Base-by-base conservation (phyloP, 2,113 vertebrate species). In the Tetrax tetrax region DNA sequence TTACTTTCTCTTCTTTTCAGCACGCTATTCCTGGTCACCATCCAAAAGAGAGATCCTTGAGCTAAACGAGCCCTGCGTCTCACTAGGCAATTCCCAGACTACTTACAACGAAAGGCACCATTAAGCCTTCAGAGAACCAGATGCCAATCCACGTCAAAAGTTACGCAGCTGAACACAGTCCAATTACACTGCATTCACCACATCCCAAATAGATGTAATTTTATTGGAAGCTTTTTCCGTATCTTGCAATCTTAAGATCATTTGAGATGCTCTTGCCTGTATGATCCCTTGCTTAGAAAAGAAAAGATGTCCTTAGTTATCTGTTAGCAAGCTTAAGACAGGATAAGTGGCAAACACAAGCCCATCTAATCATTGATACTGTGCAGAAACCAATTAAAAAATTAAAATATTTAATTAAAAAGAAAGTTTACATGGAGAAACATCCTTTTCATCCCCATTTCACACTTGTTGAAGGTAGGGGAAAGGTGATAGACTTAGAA, bases 91-190 rank as follows among this genome's bases (percentile, higher is more conserved):
- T 83, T 95, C 87, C 83, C 80, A 60, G 53, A 66, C 78, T 81
- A 66, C 69, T 91, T 78, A 35, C 23, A 95, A 97, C 94, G 94
- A 96, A 92, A 96, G 74, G 87, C 80, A 89, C 77, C 77, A 92
- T 90, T 92, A 95, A 91, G 51, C 87, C 69, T 89, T 89, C 80
- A 91, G 74, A 94, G 64, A 80, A 72, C 31, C 86, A 92, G 93
- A 89, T 66, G 69, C 60, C 87, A 92, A 75, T 38, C 89, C 87
- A 56, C 38, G 81, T 78, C 91, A 89, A 45, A 85, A 87, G 89
- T 77, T 56, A 74, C 27, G 15, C 69, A 60, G 64, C 47, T 93
- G 85, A 88, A 65, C 2, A 0, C 51, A 37, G 50, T 79, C 68
- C 68, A 84, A 76, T 84, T 75, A 72, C 6, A 23, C 70, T 33